Conservation (phyloP, 2,113 vertebrate species). For the Podiceps cristatus region DNA sequence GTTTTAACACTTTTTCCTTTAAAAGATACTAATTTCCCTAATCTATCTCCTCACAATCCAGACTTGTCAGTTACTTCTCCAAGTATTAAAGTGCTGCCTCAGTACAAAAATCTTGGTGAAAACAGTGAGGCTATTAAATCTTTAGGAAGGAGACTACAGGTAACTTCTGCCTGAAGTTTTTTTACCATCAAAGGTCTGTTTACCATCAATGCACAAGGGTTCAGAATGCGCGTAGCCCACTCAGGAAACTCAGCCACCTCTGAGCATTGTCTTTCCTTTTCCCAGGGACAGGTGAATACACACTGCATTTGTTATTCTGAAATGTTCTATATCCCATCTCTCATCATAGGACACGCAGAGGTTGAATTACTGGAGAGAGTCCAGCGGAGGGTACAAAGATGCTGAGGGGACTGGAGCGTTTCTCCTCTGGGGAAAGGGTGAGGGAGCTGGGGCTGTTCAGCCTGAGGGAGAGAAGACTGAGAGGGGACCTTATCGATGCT, state of each 20-base stretch:
- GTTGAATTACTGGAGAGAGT: not conserved
- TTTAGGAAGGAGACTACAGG: not conserved
- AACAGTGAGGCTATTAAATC: not conserved
- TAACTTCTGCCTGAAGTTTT: not conserved
- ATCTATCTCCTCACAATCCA: no score
- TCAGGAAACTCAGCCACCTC: not conserved
- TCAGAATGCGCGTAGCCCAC: not conserved
- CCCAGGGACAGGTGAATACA: not conserved
- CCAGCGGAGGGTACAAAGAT: no score
- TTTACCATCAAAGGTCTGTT: no score
- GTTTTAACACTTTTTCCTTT: no score
- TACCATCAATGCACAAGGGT: not conserved
- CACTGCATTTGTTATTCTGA: not conserved
- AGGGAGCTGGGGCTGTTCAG: no score
- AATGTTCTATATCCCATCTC: not conserved
- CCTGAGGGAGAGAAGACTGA: no score
- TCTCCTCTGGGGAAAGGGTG: no score
- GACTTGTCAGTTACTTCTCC: no score
- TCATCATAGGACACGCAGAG: not conserved
- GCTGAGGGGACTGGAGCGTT: no score
- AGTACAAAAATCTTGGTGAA: not conserved
- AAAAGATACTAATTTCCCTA: no score
- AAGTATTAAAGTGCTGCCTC: no score
- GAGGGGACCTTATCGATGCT: no score
- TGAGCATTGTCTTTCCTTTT: rapidly evolving